A percentile compares a stretch with the other conserved stretches of the same genome.
phyloP scores from a whole-genome alignment of 2,797 vertebrate species.

The Euthynnus affinis region DNA sequence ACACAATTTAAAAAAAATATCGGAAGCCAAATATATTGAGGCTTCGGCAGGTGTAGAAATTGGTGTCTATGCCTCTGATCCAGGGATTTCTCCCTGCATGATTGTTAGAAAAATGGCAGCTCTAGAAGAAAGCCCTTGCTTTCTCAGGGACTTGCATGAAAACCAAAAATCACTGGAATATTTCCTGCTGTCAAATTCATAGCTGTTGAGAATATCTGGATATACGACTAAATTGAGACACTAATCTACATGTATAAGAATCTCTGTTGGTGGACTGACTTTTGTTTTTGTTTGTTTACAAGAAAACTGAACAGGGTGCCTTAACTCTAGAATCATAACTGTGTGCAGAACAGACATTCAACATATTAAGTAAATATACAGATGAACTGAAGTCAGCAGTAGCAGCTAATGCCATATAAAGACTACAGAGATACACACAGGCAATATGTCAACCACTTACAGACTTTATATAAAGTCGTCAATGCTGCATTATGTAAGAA shows the following conservation, averaged over 20 bases:
- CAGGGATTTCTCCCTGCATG: background rate
- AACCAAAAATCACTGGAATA: background rate
- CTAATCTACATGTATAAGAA: background rate
- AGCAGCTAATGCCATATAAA: too few species aligned
- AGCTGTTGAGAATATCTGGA: conserved; percentile 1
- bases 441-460: background rate
- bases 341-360: background rate
- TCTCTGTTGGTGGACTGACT: too few species aligned
- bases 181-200: background rate
- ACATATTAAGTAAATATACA: background rate
- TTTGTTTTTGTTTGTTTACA: too few species aligned
- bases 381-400: background rate
- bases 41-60: conserved; percentile 8
- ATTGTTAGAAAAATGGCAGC: conserved; percentile 11
- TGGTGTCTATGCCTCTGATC: conserved; percentile 21
- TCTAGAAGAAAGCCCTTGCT: background rate
- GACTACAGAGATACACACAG: background rate
- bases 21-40: background rate
- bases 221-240: background rate
- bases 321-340: background rate
- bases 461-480: background rate
- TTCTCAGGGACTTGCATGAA: background rate
- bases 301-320: background rate
- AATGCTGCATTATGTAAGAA: background rate
- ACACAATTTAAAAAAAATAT: conserved; percentile 2